These are phyloP conservation scores for Phoebastria nigripes DNA, from an alignment of 2,797 vertebrate genomes.

Conservation along the genomic window DNA sequence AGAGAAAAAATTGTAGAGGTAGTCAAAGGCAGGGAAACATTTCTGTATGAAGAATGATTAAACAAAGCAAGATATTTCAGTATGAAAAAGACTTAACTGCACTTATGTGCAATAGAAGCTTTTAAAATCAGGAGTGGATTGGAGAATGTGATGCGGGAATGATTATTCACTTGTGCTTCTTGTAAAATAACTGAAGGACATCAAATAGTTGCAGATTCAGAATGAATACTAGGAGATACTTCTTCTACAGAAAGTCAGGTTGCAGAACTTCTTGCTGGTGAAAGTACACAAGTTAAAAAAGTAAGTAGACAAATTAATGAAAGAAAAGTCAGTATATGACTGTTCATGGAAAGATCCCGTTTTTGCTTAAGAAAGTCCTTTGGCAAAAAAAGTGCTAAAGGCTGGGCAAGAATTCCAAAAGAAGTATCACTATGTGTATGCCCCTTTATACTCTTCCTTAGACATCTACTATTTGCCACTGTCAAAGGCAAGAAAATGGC, in stretches of 20 bases:
- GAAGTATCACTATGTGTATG: neutral
- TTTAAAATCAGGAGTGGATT: neutral
- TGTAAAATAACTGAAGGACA: neutral
- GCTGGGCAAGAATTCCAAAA: neutral
- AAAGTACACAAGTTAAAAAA: neutral
- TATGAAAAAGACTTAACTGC: neutral
- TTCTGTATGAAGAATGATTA: neutral
- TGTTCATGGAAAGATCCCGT: accelerated
- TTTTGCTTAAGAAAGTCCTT: neutral
- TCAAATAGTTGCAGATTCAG: neutral
- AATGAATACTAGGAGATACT: neutral
- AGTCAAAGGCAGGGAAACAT: neutral
- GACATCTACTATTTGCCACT: neutral
- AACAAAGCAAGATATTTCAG: neutral
- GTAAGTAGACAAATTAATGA: neutral
- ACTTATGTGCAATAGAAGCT: neutral
- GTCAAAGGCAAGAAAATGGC: neutral
- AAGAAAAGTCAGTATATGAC: neutral
- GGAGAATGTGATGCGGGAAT: neutral
- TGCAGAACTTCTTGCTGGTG: neutral
- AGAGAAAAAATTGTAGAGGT: neutral
- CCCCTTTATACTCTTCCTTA: neutral
- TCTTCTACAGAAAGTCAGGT: neutral
- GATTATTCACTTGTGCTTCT: neutral
- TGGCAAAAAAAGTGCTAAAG: neutral